Evolutionary conservation across 1,140 invertebrate genomes (phyloP).

Genomic region (Sarcophaga bullata): DNA sequence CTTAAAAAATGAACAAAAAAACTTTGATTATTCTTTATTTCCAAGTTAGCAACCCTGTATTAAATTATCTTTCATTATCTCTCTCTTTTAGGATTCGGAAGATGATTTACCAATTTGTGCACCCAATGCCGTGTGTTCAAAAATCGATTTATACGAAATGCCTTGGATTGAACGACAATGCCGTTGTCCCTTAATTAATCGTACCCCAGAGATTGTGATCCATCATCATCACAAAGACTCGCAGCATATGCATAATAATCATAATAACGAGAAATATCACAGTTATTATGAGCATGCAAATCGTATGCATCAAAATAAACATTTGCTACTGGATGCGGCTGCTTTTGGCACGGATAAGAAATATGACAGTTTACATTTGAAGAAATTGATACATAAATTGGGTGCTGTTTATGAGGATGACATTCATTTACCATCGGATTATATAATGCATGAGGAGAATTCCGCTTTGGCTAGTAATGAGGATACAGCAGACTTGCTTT

Average conservation of each 20-base stretch:
- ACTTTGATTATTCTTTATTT: no score
- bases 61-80: background rate
- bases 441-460: slow-evolving; percentile 55
- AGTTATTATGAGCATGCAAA: slow-evolving; percentile 58
- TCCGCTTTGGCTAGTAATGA: slow-evolving; percentile 56
- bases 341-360: slow-evolving; percentile 55
- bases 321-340: slow-evolving; percentile 51
- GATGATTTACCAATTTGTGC: slow-evolving; percentile 83
- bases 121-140: slow-evolving; percentile 84
- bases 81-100: slow-evolving; percentile 76
- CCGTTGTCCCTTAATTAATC: slow-evolving; percentile 73
- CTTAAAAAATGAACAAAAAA: no score
- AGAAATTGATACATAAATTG: slow-evolving; percentile 61
- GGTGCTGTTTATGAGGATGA: slow-evolving; percentile 63
- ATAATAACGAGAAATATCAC: slow-evolving; percentile 51
- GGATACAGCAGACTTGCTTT: slow-evolving; percentile 30
- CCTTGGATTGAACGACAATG: slow-evolving; percentile 91
- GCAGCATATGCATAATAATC: background rate
- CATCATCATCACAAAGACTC: slow-evolving; percentile 54
- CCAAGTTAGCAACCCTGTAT: no score
- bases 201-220: slow-evolving; percentile 58
- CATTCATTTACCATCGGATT: slow-evolving; percentile 52
- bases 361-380: slow-evolving; percentile 59
- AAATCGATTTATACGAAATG: slow-evolving; percentile 85
- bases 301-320: slow-evolving; percentile 57